phyloP scores from a whole-genome alignment of 2,797 vertebrate genomes.

The Urocyon cinereoargenteus region DNA sequence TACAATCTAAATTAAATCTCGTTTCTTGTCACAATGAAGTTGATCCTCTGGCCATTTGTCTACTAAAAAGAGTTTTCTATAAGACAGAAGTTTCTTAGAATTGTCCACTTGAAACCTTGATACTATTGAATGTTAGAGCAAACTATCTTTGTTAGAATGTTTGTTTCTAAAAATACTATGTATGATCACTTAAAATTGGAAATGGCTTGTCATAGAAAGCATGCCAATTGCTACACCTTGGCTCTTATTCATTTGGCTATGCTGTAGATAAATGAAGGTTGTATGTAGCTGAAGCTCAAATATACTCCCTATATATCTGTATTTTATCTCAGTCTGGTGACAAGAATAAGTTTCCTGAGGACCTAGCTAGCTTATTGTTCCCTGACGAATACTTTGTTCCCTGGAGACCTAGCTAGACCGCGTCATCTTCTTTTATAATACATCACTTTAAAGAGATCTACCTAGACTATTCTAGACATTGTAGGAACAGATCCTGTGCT shows the following conservation, averaged over 20 bases:
- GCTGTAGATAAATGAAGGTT: neutral
- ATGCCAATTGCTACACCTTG: neutral
- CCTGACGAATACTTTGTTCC: neutral
- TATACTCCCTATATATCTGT: neutral
- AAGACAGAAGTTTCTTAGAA: neutral
- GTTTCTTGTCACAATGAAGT: neutral
- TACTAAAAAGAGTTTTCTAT: neutral
- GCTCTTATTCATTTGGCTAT: neutral
- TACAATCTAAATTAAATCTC: constrained; percentile 20
- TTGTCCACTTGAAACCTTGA: neutral
- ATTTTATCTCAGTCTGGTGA: neutral
- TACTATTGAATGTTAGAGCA: neutral
- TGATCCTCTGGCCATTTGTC: neutral
- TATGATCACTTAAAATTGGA: neutral
- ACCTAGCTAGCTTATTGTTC: neutral
- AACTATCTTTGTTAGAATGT: neutral
- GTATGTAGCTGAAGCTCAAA: neutral
- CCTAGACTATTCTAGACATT: neutral
- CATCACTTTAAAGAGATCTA: neutral
- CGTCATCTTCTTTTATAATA: neutral
- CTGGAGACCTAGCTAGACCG: neutral
- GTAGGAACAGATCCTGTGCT: neutral
- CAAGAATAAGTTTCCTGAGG: neutral
- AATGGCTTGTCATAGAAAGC: neutral
- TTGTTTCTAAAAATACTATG: neutral